A percentile compares a stretch with the other conserved stretches of the same genome.
These are phyloP conservation scores for Cherax destructor DNA, from an alignment of 1,140 invertebrate genomes.

Conservation along the genomic window DNA sequence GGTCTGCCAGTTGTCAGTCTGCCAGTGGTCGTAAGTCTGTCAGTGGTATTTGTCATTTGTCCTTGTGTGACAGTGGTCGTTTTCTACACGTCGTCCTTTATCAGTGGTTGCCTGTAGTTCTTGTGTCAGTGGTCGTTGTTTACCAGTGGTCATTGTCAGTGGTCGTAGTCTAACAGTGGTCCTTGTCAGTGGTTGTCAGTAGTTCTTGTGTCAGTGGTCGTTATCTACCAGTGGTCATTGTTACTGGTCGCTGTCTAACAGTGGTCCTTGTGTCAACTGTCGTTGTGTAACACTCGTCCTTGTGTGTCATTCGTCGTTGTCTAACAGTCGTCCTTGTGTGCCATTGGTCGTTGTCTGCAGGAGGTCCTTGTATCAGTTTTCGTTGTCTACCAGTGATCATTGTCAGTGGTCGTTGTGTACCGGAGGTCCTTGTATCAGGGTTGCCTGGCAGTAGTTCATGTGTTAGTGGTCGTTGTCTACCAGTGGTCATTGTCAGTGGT, in stretches of 20 bases:
- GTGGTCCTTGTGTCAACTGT: no score
- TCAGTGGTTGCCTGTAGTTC: not conserved
- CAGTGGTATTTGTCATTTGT: not conserved
- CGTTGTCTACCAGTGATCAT: not conserved
- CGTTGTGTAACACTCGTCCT: no score
- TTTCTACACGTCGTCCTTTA: no score
- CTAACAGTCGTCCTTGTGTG: no score
- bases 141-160: not conserved
- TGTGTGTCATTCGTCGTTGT: not conserved
- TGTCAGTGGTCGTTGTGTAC: not conserved
- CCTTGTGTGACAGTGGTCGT: no score
- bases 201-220: no score
- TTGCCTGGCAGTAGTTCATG: no score
- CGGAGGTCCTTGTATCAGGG: no score
- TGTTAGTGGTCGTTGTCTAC: no score
- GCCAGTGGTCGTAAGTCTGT: not conserved
- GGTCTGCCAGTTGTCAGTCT: not conserved
- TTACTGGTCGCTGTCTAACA: not conserved
- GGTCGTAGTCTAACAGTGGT: not conserved
- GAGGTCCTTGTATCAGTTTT: no score
- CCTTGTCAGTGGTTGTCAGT: not conserved
- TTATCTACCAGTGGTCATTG: not conserved
- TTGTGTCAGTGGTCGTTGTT: no score
- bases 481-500: not conserved
- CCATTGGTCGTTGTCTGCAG: no score